Conservation (phyloP, 1,140 invertebrate genomes). For the Colletes latitarsis region DNA sequence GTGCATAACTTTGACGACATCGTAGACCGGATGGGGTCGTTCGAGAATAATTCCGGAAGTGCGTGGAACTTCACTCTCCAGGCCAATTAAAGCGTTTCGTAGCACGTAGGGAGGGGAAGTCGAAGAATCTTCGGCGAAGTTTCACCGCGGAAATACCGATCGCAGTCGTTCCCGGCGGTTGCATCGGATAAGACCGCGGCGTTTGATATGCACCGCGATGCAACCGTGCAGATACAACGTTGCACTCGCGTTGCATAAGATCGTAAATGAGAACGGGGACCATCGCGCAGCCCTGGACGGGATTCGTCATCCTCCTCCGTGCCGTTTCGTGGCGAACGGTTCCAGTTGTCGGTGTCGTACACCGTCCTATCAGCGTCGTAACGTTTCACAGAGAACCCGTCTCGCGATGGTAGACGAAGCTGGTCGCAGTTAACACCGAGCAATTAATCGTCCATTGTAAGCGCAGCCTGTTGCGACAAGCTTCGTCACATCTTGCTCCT, state of each 20-base stretch:
- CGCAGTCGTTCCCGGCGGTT: conserved; percentile 49
- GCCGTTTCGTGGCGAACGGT: conserved; percentile 2
- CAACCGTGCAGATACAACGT: conserved; percentile 69
- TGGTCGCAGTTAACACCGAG: conserved; percentile 11
- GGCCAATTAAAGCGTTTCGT: no score
- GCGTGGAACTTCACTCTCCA: no score
- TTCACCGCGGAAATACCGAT: conserved; percentile 55
- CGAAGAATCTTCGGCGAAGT: conserved; percentile 3
- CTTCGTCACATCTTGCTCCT: not conserved
- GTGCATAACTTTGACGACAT: no score
- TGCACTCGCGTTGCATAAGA: conserved; percentile 75
- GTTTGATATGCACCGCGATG: conserved; percentile 73
- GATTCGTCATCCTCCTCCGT: conserved; percentile 73
- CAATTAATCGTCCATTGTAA: conserved; percentile 41
- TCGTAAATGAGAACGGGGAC: conserved; percentile 73
- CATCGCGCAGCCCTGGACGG: conserved; percentile 61
- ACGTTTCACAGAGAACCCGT: not conserved
- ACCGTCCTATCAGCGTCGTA: not conserved
- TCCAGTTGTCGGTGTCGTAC: not conserved
- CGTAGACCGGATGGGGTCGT: no score
- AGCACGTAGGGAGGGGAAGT: no score
- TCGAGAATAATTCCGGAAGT: no score
- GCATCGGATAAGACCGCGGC: conserved; percentile 63
- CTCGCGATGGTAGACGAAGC: not conserved
- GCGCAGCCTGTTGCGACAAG: conserved; percentile 20